Conservation (phyloP, 2,113 vertebrate species). For the Coturnix japonica region DNA sequence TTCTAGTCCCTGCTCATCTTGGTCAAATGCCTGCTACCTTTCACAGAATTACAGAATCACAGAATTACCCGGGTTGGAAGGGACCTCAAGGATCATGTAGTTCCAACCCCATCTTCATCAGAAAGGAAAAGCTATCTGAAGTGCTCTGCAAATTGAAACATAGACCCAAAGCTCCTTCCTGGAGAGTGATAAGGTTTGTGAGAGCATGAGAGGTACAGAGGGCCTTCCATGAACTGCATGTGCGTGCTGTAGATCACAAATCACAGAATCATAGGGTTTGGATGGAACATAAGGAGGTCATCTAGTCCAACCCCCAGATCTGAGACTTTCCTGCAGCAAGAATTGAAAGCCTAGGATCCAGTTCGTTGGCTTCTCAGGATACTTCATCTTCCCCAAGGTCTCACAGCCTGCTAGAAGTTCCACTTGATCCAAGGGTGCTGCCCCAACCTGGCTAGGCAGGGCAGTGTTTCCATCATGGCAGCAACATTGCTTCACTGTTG, state of each 20-base stretch:
- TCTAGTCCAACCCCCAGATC: neutral
- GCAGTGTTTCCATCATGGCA: neutral
- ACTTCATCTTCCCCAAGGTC: neutral
- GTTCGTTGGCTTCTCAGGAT: accelerated
- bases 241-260: neutral
- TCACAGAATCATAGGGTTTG: too few species aligned
- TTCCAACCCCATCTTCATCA: neutral
- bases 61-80: too few species aligned
- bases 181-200: neutral
- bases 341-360: accelerated
- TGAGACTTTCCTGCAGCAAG: neutral
- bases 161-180: neutral
- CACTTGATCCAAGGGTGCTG: neutral
- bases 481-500: neutral
- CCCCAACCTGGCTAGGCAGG: neutral
- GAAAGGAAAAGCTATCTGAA: neutral
- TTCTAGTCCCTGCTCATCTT: neutral
- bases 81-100: too few species aligned
- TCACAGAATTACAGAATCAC: too few species aligned
- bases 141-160: neutral
- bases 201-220: neutral
- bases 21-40: conserved; percentile 9
- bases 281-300: too few species aligned
- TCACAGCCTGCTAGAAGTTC: neutral
- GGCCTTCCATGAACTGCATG: neutral